Evolutionary conservation across 2,113 vertebrate genomes (phyloP).

Genomic region (Triplophysa tibetana): DNA sequence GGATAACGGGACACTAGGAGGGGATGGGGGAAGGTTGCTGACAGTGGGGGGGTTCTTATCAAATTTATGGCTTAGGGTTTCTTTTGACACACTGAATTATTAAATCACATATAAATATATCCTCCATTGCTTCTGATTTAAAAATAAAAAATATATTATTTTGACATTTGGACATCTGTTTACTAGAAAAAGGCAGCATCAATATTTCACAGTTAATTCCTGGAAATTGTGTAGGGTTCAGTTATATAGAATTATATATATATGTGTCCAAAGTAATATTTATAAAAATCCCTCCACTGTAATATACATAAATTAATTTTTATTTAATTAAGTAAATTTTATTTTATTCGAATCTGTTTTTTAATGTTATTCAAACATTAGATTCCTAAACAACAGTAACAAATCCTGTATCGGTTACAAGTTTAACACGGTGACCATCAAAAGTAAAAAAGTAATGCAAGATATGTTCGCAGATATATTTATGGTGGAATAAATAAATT

Average conservation of each 20-base stretch:
- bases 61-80: slow-evolving; percentile 7
- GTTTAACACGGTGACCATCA: neutral
- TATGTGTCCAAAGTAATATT: too few species aligned
- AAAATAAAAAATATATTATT: too few species aligned
- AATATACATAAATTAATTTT: neutral
- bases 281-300: too few species aligned
- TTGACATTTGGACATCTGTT: too few species aligned
- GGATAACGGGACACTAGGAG: slow-evolving; percentile 37
- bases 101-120: neutral
- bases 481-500: neutral
- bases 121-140: too few species aligned
- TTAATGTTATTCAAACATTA: neutral
- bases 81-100: neutral
- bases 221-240: too few species aligned
- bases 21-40: neutral
- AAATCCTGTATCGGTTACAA: neutral
- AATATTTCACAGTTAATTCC: too few species aligned
- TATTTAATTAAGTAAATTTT: neutral
- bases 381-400: neutral
- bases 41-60: neutral
- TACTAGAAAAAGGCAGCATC: too few species aligned
- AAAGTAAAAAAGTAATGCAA: neutral
- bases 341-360: neutral
- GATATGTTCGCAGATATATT: neutral
- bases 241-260: too few species aligned